Conservation (phyloP, 2,113 vertebrate species). For the Lamprologus lemairii region DNA sequence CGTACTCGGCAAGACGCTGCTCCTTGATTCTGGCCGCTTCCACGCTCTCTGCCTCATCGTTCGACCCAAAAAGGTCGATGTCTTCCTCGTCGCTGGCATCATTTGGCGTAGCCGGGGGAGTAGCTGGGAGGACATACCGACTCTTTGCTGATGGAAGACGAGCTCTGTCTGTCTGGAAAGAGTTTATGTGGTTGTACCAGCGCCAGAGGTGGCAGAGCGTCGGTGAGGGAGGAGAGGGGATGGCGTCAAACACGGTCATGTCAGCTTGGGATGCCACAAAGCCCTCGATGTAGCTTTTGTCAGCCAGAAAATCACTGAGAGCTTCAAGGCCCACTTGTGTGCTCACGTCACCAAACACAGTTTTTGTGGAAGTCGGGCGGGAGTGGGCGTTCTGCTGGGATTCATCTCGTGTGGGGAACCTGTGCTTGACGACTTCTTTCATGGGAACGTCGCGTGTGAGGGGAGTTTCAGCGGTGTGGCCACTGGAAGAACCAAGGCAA, state of each 20-base stretch:
- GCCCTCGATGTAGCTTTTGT: constrained; percentile 94
- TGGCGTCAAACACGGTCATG: constrained; percentile 77
- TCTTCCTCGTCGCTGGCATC: constrained; percentile 70
- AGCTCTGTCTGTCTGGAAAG: constrained; percentile 79
- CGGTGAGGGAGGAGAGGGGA: constrained; percentile 74
- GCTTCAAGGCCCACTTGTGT: constrained; percentile 78
- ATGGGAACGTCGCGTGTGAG: constrained; percentile 58
- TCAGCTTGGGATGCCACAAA: constrained; percentile 88
- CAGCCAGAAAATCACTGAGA: constrained; percentile 84
- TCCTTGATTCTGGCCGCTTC: constrained; percentile 81
- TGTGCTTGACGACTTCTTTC: constrained; percentile 34
- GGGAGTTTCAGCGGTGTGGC: constrained; percentile 40
- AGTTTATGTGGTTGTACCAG: constrained; percentile 93
- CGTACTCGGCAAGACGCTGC: constrained; percentile 85
- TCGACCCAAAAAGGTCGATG: constrained; percentile 90
- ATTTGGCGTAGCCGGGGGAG: constrained; percentile 30
- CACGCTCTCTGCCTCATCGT: constrained; percentile 84
- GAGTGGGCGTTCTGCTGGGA: background rate
- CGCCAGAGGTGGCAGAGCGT: constrained; percentile 83
- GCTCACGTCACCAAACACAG: constrained; percentile 89
- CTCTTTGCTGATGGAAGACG: constrained; percentile 82
- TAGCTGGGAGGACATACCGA: constrained; percentile 78
- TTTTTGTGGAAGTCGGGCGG: constrained; percentile 40
- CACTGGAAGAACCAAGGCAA: constrained; percentile 65
- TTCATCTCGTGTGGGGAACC: background rate